Evolutionary conservation across 2,113 vertebrate genomes (phyloP), one percentile per base, ranked within the genome.

Genomic region (Tonatia bakeri): DNA sequence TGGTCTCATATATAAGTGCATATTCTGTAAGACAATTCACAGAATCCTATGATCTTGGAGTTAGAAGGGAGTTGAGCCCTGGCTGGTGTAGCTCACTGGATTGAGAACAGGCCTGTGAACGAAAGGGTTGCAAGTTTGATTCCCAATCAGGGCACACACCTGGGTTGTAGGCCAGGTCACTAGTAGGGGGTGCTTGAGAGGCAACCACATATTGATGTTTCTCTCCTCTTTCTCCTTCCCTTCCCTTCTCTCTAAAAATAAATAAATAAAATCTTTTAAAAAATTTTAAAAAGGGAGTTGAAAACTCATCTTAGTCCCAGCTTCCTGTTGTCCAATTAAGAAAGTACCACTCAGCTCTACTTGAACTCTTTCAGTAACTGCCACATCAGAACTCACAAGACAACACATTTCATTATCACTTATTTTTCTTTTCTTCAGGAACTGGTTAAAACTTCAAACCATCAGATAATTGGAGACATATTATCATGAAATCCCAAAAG

Each of bases 21-120:
- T 13, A 87, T 52, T 79, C 15, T 70, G 4, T 91, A 81, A 96
- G 72, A 90, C 40, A 90, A 70, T 93, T 88, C 91, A 38, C 38
- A 93, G 47, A 56, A 82, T 88, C 19, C 6, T 31, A 81, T 15
- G 81, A 86, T 76, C 38, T 64, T 73, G 82, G 38, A 81, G 4
- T 90, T 52, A 94, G 81, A 84, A 77, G 19, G 12, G 14, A 59
- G 56, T 10, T 24, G 56, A 24, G 22, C 22, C 56, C 56, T 59
- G 56, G 56, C 56, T 59, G 22, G 56, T 59, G 22, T 59, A 59
- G 56, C 56, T 59, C 56, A 59, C 56, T 24, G 56, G 22, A 59
- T 3, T 59, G 22, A 24, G 22, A 8, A 3, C 3, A 22, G 22
- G 56, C 20, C 56, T 59, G 56, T 22, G 14, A 59, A 59, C 56